These are phyloP conservation scores for Cygnus olor DNA, from an alignment of 2,797 vertebrate species.

Conservation along the genomic window DNA sequence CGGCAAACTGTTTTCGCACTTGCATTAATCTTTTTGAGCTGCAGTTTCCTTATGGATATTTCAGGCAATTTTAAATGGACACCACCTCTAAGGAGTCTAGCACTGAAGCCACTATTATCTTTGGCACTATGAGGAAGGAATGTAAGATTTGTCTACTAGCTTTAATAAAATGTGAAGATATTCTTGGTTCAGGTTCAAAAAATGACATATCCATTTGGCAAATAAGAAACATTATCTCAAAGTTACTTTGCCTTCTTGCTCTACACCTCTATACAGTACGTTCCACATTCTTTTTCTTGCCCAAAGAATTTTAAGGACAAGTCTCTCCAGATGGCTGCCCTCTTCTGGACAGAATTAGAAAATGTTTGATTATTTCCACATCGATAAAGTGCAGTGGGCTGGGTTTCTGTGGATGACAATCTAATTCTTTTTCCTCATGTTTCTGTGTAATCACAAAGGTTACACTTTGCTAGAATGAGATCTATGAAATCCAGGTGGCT, in stretches of 20 bases:
- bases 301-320: background rate
- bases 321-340: slow-evolving; percentile 39
- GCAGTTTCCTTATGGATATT: background rate
- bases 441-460: background rate
- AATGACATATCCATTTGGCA: background rate
- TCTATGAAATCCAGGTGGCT: background rate
- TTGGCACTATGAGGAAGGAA: background rate
- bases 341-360: slow-evolving; percentile 70
- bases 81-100: background rate
- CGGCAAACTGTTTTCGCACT: background rate
- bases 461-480: background rate
- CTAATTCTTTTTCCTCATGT: background rate
- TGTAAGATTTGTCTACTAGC: background rate
- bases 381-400: background rate
- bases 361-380: background rate
- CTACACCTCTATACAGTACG: background rate
- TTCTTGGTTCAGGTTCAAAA: background rate
- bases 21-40: background rate
- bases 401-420: background rate
- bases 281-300: background rate
- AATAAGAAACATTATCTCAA: background rate
- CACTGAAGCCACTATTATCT: background rate
- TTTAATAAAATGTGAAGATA: background rate
- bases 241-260: background rate
- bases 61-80: background rate